Evolutionary conservation across 2,888 invertebrate species (phyloP).

Genomic region (Rhagonycha lutea): DNA sequence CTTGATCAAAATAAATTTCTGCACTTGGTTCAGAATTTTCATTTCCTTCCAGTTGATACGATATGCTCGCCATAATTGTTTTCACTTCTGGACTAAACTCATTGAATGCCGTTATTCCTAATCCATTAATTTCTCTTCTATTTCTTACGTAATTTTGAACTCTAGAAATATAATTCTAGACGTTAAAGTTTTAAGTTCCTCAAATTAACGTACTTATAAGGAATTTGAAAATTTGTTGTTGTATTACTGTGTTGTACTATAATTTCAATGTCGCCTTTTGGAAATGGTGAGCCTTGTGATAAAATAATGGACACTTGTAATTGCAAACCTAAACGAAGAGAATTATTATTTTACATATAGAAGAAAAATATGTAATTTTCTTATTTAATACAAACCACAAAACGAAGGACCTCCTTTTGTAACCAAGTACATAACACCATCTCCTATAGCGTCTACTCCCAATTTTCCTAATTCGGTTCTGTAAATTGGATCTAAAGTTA

Average conservation of each 20-base stretch:
- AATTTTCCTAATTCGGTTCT: conserved; percentile 47
- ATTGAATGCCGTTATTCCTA: conserved; percentile 51
- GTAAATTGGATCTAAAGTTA: conserved; percentile 41
- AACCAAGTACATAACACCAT: conserved; percentile 61
- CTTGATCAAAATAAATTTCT: conserved; percentile 45
- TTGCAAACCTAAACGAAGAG: conserved; percentile 55
- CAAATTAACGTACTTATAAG: conserved; percentile 56
- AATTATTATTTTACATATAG: not conserved
- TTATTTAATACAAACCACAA: conserved; percentile 56
- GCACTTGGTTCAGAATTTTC: conserved; percentile 35
- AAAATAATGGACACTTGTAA: conserved; percentile 57
- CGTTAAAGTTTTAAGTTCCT: no score
- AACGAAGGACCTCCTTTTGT: conserved; percentile 58
- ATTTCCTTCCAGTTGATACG: conserved; percentile 44
- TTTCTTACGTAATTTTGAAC: not conserved
- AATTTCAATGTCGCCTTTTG: conserved; percentile 56
- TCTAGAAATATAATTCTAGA: not conserved
- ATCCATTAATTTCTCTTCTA: conserved; percentile 37
- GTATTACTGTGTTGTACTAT: conserved; percentile 52
- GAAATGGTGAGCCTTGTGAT: conserved; percentile 53
- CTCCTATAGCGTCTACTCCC: conserved; percentile 52
- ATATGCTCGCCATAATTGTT: conserved; percentile 45
- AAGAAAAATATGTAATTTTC: not conserved
- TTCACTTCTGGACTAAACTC: conserved; percentile 41
- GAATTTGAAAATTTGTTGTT: conserved; percentile 54